Base-by-base conservation (phyloP, 2,888 invertebrate genomes). In the Hemistola chrysoprasaria region DNA sequence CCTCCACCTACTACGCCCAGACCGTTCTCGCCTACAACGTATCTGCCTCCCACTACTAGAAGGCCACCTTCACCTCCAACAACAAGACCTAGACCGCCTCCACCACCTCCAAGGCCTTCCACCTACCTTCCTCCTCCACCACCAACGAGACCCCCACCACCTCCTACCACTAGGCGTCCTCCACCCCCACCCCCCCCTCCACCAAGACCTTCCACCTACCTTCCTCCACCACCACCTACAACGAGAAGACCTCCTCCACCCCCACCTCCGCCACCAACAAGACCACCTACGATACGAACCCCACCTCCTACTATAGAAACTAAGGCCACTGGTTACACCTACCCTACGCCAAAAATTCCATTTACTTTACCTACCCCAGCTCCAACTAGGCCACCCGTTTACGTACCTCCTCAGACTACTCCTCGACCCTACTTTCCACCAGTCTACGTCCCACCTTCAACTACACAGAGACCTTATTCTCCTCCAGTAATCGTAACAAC, bases 301-400 rank as follows among this genome's bases (percentile, higher is more conserved):
- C 56, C 50, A 1, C 53, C 67, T 1, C 59, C 63, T 4, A 62
- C 59, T 24, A 57, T 62, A 3, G 52, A 52, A 1, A 52, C 56
- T 1, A 60, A 55, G 56, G 76, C 76, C 0, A 78, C 77, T 1
- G 78, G 77, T 0, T 79, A 79, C 49, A 53, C 57, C 0, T 79
- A 79, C 35, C 72, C 78, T 0, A 57, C 51, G 4, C 79, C 79
- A 1, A 70, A 50, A 34, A 50, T 71, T 8, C 65, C 71, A 1
- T 78, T 78, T 29, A 71, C 74, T 0, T 61, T 62, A 38, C 76
- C 77, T 0, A 65, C 69, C n/a, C 49, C 59, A 22, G 41, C 50
- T 8, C 42, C 50, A 10, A 9, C 42, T n/a, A 45, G 47, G n/a
- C 39, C 47, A 22, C 53, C 47, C 3, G 11, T 52, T 1, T 48